These are phyloP conservation scores for Chlorodrepanis virens DNA, from an alignment of 2,113 vertebrate species.

Conservation along the genomic window DNA sequence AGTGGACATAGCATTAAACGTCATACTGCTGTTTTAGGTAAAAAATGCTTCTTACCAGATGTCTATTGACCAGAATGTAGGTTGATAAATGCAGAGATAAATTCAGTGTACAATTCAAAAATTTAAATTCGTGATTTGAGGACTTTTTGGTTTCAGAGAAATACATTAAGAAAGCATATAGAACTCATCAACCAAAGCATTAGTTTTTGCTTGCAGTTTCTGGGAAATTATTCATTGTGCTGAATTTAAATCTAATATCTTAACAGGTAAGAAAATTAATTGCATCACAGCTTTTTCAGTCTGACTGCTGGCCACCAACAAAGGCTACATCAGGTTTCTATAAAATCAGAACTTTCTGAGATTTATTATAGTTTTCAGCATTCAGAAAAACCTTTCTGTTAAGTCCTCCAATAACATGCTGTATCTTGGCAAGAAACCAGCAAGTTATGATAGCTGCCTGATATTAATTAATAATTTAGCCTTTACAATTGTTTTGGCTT, in stretches of 20 bases:
- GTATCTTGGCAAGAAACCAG: conserved; percentile 49
- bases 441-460: conserved; percentile 17
- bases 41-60: neutral
- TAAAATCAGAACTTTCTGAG: conserved; percentile 6
- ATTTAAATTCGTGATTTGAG: neutral
- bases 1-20: neutral
- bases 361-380: conserved; percentile 13
- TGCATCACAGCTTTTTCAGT: neutral
- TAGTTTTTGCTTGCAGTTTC: neutral
- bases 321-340: neutral
- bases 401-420: neutral
- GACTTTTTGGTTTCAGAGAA: neutral
- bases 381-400: neutral
- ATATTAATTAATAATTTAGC: conserved; percentile 68
- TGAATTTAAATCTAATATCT: neutral
- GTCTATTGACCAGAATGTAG: neutral
- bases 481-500: conserved; percentile 24
- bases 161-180: neutral
- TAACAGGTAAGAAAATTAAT: neutral
- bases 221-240: neutral
- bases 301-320: neutral
- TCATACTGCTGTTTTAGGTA: neutral
- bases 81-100: neutral
- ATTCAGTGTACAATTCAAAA: neutral
- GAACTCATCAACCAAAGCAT: neutral